phyloP scores from a whole-genome alignment of 2,113 vertebrate species.

The Lepisosteus osseus region DNA sequence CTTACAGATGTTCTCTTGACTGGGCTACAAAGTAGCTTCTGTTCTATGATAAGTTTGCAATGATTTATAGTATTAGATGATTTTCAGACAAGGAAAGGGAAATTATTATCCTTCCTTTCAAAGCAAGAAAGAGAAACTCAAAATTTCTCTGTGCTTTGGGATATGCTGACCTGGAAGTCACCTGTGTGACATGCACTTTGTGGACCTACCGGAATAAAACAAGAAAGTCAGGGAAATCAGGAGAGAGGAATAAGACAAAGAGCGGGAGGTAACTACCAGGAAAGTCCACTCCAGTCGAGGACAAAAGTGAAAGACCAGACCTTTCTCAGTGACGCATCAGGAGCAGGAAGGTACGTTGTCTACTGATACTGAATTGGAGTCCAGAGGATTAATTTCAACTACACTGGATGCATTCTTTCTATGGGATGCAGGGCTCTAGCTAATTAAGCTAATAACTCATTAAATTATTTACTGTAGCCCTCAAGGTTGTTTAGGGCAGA shows the following conservation, averaged over 20 bases:
- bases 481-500: too few species aligned
- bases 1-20: too few species aligned
- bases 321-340: neutral
- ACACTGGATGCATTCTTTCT: neutral
- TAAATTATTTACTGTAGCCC: neutral
- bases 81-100: too few species aligned
- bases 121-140: too few species aligned
- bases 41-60: too few species aligned
- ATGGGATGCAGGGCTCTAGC: neutral
- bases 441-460: too few species aligned
- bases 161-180: neutral
- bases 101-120: too few species aligned
- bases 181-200: neutral
- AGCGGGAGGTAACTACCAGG: neutral
- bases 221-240: neutral
- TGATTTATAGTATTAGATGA: too few species aligned
- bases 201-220: neutral
- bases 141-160: slow-evolving; percentile 8
- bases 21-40: too few species aligned
- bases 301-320: neutral
- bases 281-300: neutral
- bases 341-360: neutral
- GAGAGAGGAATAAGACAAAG: neutral
- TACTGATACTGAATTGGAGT: too few species aligned
- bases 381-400: too few species aligned